Base-by-base conservation (phyloP, 2,797 vertebrate genomes). In the Tangara arthus region DNA sequence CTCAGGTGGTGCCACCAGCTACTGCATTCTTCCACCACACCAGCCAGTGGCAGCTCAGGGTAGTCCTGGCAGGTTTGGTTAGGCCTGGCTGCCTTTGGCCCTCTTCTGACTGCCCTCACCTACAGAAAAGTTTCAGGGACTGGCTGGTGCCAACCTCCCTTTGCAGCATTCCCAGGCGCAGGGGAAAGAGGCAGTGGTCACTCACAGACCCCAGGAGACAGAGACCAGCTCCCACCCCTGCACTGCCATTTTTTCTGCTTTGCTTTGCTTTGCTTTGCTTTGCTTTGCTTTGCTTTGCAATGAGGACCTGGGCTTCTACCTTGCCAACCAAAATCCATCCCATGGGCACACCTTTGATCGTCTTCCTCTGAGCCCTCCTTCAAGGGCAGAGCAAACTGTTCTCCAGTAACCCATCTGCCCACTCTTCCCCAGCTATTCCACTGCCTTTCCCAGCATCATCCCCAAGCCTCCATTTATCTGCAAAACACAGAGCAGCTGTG, bases 111-210 rank as follows among this genome's bases (percentile, higher is more conserved):
- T 73, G 39, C 14, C 9, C 19, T 28, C 41, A 24, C 6, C 46
- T n/a, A n/a, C 21, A 30, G 6, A 46, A 64, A 3, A 6, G 8
- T 30, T 23, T 35, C 16, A 26, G 60, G 56, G 37, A 11, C 19
- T 32, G 42, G 23, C 22, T 52, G 50, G 5, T 3, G 8, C 8
- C n/a, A 68, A 0, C n/a, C 6, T 89, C 50, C 30, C 35, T 71
- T n/a, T 3, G 1, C 8, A 34, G 46, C 35, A 60, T 13, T 18
- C 19, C 21, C 24, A n/a, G 20, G 23, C 18, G 15, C 20, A 15
- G 9, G 5, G 14, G 8, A 56, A 35, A 53, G 42, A 61, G 37
- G 4, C 8, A 78, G 28, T 5, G 1, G 10, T 34, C 2, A 0
- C 7, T 35, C 47, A 27, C 20, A 53, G 42, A 52, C 5, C 13